Conservation (phyloP, 1,140 invertebrate genomes). For the Aricia agestis region DNA sequence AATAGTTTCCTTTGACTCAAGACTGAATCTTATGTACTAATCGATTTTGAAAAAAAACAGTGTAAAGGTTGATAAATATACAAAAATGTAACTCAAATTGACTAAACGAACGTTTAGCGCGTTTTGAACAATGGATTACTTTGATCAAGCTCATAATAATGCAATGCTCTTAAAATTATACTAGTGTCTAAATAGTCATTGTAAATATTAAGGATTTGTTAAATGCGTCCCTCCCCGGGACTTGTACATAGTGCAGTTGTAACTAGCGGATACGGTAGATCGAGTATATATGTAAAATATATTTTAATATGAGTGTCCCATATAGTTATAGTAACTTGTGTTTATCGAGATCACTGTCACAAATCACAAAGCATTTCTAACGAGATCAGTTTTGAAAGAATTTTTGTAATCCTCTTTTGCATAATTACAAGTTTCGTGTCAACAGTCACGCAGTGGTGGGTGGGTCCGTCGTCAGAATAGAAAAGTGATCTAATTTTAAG, state of each 20-base stretch:
- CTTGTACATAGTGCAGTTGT: constrained; percentile 75
- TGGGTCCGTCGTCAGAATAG: constrained; percentile 37
- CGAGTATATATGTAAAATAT: constrained; percentile 75
- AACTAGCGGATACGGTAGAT: constrained; percentile 65
- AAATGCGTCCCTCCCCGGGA: constrained; percentile 54
- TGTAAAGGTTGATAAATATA: constrained; percentile 26
- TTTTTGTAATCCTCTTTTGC: constrained; percentile 53
- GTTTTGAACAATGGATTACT: constrained; percentile 63
- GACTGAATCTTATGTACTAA: constrained; percentile 59
- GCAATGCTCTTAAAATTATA: constrained; percentile 65
- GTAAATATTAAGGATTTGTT: constrained; percentile 74
- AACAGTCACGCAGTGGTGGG: constrained; percentile 61
- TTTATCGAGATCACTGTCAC: constrained; percentile 71
- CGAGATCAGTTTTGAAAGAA: constrained; percentile 50
- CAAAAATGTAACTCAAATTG: constrained; percentile 5
- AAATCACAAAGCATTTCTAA: constrained; percentile 73
- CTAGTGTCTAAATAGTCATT: constrained; percentile 72
- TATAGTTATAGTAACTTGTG: constrained; percentile 58
- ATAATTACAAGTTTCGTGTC: constrained; percentile 58
- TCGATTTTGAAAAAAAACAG: constrained; percentile 24
- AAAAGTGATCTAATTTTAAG: constrained; percentile 18
- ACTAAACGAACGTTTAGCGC: constrained; percentile 16
- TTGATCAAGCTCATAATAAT: constrained; percentile 66
- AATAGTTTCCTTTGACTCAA: constrained; percentile 64
- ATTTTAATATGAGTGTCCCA: constrained; percentile 69